Percentiles rank a stretch among this genome's conserved stretches.
Evolutionary conservation across 2,797 vertebrate species (phyloP).

Genomic region (Phrynocephalus forsythii): DNA sequence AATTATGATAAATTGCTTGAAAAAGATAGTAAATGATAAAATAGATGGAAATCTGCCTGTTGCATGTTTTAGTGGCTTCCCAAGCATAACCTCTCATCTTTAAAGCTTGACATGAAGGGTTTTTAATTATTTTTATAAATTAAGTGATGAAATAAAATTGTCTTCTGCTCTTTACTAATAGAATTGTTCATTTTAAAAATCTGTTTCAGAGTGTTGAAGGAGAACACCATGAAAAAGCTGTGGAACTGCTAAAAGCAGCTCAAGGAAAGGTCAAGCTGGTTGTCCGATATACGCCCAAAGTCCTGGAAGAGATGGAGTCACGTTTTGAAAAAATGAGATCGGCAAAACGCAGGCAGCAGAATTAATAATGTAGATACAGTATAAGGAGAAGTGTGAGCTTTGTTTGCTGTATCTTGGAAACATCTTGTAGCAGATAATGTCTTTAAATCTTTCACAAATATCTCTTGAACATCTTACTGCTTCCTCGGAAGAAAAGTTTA

Average conservation of each 20-base stretch:
- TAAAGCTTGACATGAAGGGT: accelerated
- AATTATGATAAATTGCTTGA: neutral
- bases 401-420: slow-evolving; percentile 63
- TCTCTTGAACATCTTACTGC: slow-evolving; percentile 39
- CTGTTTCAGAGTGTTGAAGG: slow-evolving; percentile 92
- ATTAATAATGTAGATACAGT: slow-evolving; percentile 74
- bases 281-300: slow-evolving; percentile 97
- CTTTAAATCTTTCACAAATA: slow-evolving; percentile 56
- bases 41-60: neutral
- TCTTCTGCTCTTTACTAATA: slow-evolving; percentile 33
- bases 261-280: slow-evolving; percentile 97
- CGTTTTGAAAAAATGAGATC: slow-evolving; percentile 99
- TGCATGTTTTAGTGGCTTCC: neutral
- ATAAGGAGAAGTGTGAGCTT: slow-evolving; percentile 62
- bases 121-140: slow-evolving; percentile 2
- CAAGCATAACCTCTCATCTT: neutral
- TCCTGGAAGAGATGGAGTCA: slow-evolving; percentile 98
- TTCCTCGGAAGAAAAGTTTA: slow-evolving; percentile 62
- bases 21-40: neutral
- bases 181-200: neutral
- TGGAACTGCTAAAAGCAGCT: slow-evolving; percentile 96
- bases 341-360: slow-evolving; percentile 96
- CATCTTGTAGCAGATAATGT: slow-evolving; percentile 52
- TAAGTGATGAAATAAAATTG: neutral
- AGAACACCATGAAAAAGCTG: slow-evolving; percentile 97